These are phyloP conservation scores for Drosophila silvestris DNA, from an alignment of 2,888 invertebrate genomes.

Conservation along the genomic window DNA sequence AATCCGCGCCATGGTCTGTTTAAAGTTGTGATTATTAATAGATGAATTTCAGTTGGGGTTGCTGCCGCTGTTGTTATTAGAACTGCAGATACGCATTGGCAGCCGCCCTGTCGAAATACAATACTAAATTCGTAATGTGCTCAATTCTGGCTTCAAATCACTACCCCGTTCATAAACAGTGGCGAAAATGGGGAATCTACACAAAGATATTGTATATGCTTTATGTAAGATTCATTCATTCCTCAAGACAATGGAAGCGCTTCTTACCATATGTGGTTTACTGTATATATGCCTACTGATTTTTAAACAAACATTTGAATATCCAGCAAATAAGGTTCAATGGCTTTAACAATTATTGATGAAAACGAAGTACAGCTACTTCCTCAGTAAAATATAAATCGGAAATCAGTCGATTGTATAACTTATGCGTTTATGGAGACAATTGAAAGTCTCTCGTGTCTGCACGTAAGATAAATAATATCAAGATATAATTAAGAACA, in stretches of 20 bases:
- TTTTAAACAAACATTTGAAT: slow-evolving; percentile 20
- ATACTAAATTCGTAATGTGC: slow-evolving; percentile 19
- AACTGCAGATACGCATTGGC: slow-evolving; percentile 22
- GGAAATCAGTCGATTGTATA: neutral
- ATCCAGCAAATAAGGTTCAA: slow-evolving; percentile 17
- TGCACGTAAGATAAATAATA: neutral
- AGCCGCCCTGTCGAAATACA: slow-evolving; percentile 26
- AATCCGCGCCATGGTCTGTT: slow-evolving; percentile 44
- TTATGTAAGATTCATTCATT: slow-evolving; percentile 1
- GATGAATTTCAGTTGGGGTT: slow-evolving; percentile 13
- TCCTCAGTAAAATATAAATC: slow-evolving; percentile 1
- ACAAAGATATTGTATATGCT: neutral
- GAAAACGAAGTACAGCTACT: neutral
- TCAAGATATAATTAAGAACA: neutral
- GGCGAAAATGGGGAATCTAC: neutral
- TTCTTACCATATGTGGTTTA: slow-evolving; percentile 12
- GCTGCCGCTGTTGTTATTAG: slow-evolving; percentile 15
- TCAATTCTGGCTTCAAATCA: slow-evolving; percentile 26
- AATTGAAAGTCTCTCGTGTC: neutral
- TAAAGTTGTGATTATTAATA: slow-evolving; percentile 45
- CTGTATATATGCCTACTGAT: slow-evolving; percentile 18
- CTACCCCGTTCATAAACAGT: slow-evolving; percentile 22
- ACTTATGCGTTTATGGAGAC: neutral
- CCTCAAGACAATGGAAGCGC: slow-evolving; percentile 17
- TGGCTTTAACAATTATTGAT: slow-evolving; percentile 4